Percentiles rank a stretch among this genome's conserved stretches.
Conservation (phyloP, 2,888 invertebrate species). For the Plemyria rubiginata region DNA sequence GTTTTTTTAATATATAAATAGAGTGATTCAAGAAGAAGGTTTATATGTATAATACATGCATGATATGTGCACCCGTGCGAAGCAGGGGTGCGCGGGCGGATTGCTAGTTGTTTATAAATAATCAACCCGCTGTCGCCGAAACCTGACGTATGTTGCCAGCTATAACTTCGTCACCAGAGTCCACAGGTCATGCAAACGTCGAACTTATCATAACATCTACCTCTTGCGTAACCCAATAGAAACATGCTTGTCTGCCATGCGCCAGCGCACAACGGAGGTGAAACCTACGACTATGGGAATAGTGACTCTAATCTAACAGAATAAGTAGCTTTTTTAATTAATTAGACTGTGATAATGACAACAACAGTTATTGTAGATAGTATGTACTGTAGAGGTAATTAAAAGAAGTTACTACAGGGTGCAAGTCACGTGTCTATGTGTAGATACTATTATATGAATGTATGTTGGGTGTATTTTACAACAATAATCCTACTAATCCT, state of each 20-base stretch:
- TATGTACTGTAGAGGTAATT: background rate
- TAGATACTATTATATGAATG: too few relatives aligned
- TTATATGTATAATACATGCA: too few relatives aligned
- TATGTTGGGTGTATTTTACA: too few relatives aligned
- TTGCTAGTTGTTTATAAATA: too few relatives aligned
- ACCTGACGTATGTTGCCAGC: too few relatives aligned
- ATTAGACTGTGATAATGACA: background rate
- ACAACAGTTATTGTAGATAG: background rate
- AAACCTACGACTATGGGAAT: conserved; percentile 23
- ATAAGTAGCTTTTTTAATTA: background rate
- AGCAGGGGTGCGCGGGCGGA: too few relatives aligned
- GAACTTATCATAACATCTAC: conserved; percentile 20
- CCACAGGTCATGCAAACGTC: conserved; percentile 14
- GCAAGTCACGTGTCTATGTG: too few relatives aligned
- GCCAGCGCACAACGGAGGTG: conserved; percentile 32
- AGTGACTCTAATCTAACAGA: background rate
- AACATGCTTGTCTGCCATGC: conserved; percentile 30
- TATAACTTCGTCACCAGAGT: background rate
- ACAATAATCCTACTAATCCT: too few relatives aligned
- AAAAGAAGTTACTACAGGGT: background rate
- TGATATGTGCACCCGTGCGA: too few relatives aligned
- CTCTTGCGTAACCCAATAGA: conserved; percentile 25
- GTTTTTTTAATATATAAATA: too few relatives aligned
- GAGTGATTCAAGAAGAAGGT: too few relatives aligned
- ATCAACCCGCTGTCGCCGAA: too few relatives aligned